A percentile compares a stretch with the other conserved stretches of the same genome.
These are phyloP conservation scores for Chaunax sp. DNA, from an alignment of 2,797 vertebrate genomes.

Conservation along the genomic window DNA sequence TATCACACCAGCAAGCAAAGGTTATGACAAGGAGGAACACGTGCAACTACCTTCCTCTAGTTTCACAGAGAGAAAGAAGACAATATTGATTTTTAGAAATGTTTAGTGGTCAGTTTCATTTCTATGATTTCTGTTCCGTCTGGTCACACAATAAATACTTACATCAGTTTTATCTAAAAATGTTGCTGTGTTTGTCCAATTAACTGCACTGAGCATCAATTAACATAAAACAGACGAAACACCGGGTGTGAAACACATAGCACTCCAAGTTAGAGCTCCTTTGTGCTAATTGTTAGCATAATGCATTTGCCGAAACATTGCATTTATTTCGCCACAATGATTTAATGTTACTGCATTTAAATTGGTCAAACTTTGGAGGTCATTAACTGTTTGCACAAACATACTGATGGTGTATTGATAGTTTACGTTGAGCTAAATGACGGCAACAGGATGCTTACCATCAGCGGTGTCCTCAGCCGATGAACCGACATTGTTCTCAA, in stretches of 20 bases:
- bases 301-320: not conserved
- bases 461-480: conserved; percentile 22
- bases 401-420: not conserved
- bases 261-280: no score
- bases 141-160: not conserved
- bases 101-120: not conserved
- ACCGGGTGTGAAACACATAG: not conserved
- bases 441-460: conserved; percentile 38
- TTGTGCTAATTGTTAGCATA: not conserved
- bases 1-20: not conserved
- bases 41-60: not conserved
- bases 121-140: not conserved
- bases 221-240: not conserved
- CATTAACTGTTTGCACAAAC: not conserved
- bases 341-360: not conserved
- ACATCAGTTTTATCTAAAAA: not conserved
- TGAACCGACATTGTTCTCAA: not conserved
- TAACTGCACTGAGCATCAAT: not conserved
- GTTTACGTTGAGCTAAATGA: not conserved
- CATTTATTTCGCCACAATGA: not conserved
- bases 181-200: not conserved
- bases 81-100: not conserved
- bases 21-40: not conserved
- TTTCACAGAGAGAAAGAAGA: not conserved
- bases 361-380: not conserved